These are phyloP conservation scores for Gadopsis bispinosus DNA, from an alignment of 2,797 vertebrate species.

Conservation along the genomic window DNA sequence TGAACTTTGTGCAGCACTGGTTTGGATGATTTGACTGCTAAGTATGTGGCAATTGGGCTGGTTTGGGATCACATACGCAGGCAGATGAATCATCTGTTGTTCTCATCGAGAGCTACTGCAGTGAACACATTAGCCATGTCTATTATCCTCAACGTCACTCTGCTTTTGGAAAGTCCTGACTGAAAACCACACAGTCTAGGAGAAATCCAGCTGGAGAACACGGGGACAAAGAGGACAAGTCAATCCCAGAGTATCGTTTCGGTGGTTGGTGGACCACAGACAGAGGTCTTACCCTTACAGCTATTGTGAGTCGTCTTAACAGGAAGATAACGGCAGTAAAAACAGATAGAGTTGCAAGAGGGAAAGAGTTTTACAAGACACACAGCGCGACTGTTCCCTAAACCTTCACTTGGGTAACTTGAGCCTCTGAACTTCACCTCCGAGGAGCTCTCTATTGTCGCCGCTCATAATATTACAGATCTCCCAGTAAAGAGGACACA, in stretches of 20 bases:
- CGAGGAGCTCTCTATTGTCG: slow-evolving; percentile 68
- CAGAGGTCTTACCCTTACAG: slow-evolving; percentile 68
- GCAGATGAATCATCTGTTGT: slow-evolving; percentile 63
- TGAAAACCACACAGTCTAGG: slow-evolving; percentile 56
- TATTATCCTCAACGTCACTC: slow-evolving; percentile 70
- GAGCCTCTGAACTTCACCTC: slow-evolving; percentile 64
- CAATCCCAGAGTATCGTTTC: slow-evolving; percentile 63
- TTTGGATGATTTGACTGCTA: slow-evolving; percentile 51
- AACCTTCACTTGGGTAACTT: slow-evolving; percentile 70
- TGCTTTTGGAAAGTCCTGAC: slow-evolving; percentile 63
- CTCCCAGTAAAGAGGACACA: slow-evolving; percentile 65
- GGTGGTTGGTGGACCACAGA: slow-evolving; percentile 37
- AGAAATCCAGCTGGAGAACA: slow-evolving; percentile 50
- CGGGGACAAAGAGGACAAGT: slow-evolving; percentile 56
- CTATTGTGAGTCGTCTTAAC: slow-evolving; percentile 58
- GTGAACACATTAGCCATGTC: slow-evolving; percentile 57
- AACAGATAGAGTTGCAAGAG: slow-evolving; percentile 62
- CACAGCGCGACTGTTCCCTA: slow-evolving; percentile 57
- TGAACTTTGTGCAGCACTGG: slow-evolving; percentile 43
- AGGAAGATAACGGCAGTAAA: slow-evolving; percentile 65
- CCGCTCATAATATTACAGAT: slow-evolving; percentile 68
- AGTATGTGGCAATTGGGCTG: slow-evolving; percentile 52
- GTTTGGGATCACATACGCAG: slow-evolving; percentile 44
- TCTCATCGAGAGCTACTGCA: slow-evolving; percentile 64
- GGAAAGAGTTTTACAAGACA: slow-evolving; percentile 44